Evolutionary conservation across 2,888 invertebrate genomes (phyloP).

Genomic region (Melinopterus prodromus): DNA sequence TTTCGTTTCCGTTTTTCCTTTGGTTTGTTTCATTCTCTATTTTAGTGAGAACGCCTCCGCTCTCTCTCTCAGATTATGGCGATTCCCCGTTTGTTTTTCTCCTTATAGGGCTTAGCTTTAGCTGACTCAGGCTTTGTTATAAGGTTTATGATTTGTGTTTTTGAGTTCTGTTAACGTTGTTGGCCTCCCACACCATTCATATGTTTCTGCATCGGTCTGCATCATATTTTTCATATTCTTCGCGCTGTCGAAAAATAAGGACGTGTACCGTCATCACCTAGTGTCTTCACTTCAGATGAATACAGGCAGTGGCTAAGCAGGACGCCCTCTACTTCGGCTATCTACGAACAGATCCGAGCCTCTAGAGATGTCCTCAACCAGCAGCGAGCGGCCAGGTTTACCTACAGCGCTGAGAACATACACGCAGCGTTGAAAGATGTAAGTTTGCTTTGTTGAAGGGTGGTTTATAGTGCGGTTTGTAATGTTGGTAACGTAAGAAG

Average conservation of each 20-base stretch:
- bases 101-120: slow-evolving; percentile 7
- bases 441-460: slow-evolving; percentile 54
- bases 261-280: slow-evolving; percentile 57
- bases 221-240: slow-evolving; percentile 41
- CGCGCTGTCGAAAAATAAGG: slow-evolving; percentile 46
- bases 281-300: slow-evolving; percentile 88
- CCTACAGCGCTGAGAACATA: slow-evolving; percentile 92
- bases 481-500: neutral
- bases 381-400: slow-evolving; percentile 78
- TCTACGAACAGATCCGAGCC: slow-evolving; percentile 89
- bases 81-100: slow-evolving; percentile 1
- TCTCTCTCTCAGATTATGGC: neutral
- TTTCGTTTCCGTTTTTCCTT: slow-evolving; percentile 10
- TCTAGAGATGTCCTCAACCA: slow-evolving; percentile 76
- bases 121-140: slow-evolving; percentile 12
- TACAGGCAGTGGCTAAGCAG: slow-evolving; percentile 93
- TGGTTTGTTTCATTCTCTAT: slow-evolving; percentile 5
- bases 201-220: slow-evolving; percentile 42
- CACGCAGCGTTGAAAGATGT: slow-evolving; percentile 87
- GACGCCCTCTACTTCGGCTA: slow-evolving; percentile 90
- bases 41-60: neutral
- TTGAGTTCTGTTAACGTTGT: slow-evolving; percentile 14
- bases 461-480: neutral
- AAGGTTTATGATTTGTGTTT: slow-evolving; percentile 19
- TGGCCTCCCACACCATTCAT: neutral